Conservation (phyloP, 2,113 vertebrate genomes). For the Marmota monax region DNA sequence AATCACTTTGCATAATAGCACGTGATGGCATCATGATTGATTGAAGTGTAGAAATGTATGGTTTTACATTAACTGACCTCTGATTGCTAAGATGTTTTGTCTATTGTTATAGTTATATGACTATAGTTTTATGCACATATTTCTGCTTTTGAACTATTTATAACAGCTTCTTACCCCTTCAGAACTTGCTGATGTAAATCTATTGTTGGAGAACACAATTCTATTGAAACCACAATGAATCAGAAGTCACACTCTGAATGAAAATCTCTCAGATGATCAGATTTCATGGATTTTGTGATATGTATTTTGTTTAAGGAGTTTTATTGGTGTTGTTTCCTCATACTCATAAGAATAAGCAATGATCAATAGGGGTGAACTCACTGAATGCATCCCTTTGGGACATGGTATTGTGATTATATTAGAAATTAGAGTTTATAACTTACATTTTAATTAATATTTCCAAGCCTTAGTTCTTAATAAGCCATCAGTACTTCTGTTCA, state of each 20-base stretch:
- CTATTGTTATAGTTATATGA: not conserved
- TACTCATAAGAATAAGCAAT: not conserved
- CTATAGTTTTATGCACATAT: not conserved
- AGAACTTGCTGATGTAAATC: not conserved
- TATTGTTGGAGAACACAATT: not conserved
- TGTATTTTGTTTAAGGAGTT: not conserved
- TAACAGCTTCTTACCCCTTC: not conserved
- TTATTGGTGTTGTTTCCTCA: not conserved
- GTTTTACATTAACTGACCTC: not conserved
- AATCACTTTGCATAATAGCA: not conserved
- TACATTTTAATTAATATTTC: constrained; percentile 22
- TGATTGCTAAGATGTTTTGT: not conserved
- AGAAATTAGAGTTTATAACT: not conserved
- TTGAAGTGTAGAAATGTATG: not conserved
- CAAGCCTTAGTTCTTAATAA: not conserved
- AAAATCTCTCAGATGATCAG: not conserved
- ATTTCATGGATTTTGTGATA: not conserved
- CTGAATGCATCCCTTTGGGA: not conserved
- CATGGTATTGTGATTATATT: not conserved
- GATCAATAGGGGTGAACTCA: not conserved
- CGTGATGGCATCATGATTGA: not conserved
- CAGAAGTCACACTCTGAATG: not conserved
- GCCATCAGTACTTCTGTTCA: constrained; percentile 39
- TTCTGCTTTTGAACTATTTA: not conserved
- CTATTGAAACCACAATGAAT: not conserved